Base-by-base conservation (phyloP, 2,888 invertebrate genomes). In the Agriopis leucophaearia region DNA sequence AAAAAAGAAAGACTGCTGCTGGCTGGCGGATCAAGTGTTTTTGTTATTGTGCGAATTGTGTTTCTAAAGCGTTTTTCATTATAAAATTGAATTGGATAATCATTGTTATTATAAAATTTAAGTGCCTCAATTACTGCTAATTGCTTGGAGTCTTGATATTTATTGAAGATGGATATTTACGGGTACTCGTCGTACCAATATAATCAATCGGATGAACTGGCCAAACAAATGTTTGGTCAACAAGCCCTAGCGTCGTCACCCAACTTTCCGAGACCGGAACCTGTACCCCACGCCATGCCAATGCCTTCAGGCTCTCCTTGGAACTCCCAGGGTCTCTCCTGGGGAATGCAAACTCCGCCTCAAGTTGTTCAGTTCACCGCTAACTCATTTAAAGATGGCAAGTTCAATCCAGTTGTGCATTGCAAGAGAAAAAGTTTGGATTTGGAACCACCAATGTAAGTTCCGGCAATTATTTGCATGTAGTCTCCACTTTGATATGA, bases 241-340 rank as follows among this genome's bases (percentile, higher is more conserved):
- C 91, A 91, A 77, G 86, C 86, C 9, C 71, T 91, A 36, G 78
- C 86, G n/a, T 79, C 85, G n/a, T 74, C 85, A 1, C 67, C 67
- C n/a, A 82, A 86, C 0, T 86, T 77, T 68, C 80, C 81, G 66
- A 83, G 82, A 36, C 80, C 70, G 9, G 74, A 83, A 36, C 77
- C 83, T 36, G 88, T 84, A 57, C 79, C 87, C 0, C 91, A 90
- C 69, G 77, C 74, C 12, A 90, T 94, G 90, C 93, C 93, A 6
- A 86, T 79, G 15, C 94, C 94, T 10, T 84, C 92, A 6, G 89
- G 89, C n/a, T 70, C 83, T 1, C 94, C 94, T 0, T 95, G 95
- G 95, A 94, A 94, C 74, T 86, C 94, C 7, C 92, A 95, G 66
- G 89, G 90, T 10, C 81, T 95, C 74, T 85, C 95, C 0, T 95